These are phyloP conservation scores for Nymphalis urticae DNA, from an alignment of 2,888 invertebrate species.

Conservation along the genomic window DNA sequence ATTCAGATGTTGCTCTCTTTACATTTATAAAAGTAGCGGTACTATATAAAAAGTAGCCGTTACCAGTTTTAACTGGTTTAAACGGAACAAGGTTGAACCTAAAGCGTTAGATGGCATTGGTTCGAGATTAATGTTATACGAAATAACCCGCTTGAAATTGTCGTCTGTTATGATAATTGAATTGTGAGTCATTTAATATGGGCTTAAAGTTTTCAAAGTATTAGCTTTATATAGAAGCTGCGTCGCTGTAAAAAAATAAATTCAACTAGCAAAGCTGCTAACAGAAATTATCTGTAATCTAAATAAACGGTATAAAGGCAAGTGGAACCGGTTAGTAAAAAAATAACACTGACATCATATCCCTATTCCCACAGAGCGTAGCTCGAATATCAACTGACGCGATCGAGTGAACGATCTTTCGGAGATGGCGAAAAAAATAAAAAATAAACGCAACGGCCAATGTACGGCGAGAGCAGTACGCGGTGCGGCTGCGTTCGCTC, in stretches of 20 bases:
- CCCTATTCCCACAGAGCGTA: conserved; percentile 62
- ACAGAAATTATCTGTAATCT: conserved; percentile 47
- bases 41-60: conserved; percentile 59
- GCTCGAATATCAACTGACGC: conserved; percentile 54
- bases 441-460: conserved; percentile 66
- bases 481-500: conserved; percentile 68
- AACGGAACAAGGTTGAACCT: conserved; percentile 59
- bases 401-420: conserved; percentile 66
- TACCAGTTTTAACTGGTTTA: conserved; percentile 58
- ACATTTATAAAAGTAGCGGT: conserved; percentile 62
- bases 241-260: conserved; percentile 14
- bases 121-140: conserved; percentile 52
- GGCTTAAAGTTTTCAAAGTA: not conserved
- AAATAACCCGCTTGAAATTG: conserved; percentile 41
- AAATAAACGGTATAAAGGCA: conserved; percentile 56
- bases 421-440: conserved; percentile 44
- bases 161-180: conserved; percentile 18
- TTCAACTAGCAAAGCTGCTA: conserved; percentile 22
- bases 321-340: conserved; percentile 44
- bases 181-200: conserved; percentile 15
- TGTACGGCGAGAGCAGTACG: conserved; percentile 68
- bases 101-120: conserved; percentile 56
- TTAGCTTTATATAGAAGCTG: not conserved
- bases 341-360: conserved; percentile 64
- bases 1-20: conserved; percentile 60